These are phyloP conservation scores for Bradysia coprophila DNA, from an alignment of 1,140 invertebrate genomes.

Conservation along the genomic window DNA sequence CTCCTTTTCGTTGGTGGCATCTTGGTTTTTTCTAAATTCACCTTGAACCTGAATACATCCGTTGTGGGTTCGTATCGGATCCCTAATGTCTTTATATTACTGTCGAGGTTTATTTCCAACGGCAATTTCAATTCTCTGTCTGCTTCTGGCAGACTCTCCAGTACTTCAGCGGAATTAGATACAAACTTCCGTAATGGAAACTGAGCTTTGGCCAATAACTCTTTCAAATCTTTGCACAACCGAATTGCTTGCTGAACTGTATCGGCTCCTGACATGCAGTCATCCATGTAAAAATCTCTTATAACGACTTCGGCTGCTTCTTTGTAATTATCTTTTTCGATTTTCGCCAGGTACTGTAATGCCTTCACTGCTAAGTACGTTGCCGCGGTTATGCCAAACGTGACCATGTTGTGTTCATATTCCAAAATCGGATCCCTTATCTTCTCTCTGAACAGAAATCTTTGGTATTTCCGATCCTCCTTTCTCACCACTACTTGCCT, in stretches of 20 bases:
- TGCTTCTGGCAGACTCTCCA: background rate
- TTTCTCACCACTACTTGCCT: conserved; percentile 1
- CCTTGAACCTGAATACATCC: background rate
- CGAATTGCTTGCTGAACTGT: too few relatives aligned
- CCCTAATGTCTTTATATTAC: background rate
- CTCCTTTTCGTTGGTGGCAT: background rate
- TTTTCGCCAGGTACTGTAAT: background rate
- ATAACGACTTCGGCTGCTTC: conserved; percentile 8
- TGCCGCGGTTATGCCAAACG: conserved; percentile 12
- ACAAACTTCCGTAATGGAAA: background rate
- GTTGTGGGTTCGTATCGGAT: background rate
- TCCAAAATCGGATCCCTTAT: conserved; percentile 8
- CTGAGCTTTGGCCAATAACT: too few relatives aligned
- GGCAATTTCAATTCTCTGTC: background rate
- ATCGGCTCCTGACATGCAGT: conserved; percentile 15
- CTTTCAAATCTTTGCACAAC: conserved; percentile 5
- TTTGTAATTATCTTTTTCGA: conserved; percentile 6
- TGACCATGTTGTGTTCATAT: conserved; percentile 14
- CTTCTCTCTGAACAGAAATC: conserved; percentile 13
- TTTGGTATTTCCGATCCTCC: conserved; percentile 10
- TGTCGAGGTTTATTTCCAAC: background rate
- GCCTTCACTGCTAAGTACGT: conserved; percentile 9
- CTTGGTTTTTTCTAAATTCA: too few relatives aligned
- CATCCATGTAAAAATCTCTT: conserved; percentile 20
- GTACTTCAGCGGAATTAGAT: background rate